Base-by-base conservation (phyloP, 2,113 vertebrate species). In the Triplophysa dalaica region DNA sequence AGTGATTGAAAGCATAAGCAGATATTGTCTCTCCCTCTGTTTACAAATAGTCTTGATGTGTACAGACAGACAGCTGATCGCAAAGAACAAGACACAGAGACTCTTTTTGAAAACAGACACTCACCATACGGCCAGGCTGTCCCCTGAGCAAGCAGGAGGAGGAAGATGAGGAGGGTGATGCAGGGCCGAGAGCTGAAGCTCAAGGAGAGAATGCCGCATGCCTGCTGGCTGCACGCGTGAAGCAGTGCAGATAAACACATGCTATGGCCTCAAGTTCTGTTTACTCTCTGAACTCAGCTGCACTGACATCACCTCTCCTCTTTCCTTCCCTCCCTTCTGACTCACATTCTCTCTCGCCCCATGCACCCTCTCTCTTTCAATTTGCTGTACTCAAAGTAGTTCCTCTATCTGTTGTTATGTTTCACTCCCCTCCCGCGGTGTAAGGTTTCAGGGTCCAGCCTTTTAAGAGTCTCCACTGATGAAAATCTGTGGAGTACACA, bases 281-380 rank as follows among this genome's bases (percentile, higher is more conserved):
- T 94, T 93, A 94, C 92, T 91, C 92, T 93, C 89, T 93, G 91
- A 93, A 87, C 89, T 89, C 91, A 93, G 92, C 91, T 93, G 80
- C 82, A 81, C 86, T 86, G 89, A 93, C 92, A 93, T 93, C 91
- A 93, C 78, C 78, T 74, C 69, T 86, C 54, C 80, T 65, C 56
- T 68, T 56, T 79, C 79, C 62, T 62, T 22, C 76, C 22, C 56
- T 64, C 75, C 41, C 76, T 60, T 14, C 54, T 70, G 64, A 48
- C 75, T 54, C 72, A 41, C 66, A 64, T 56, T 76, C 62, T 58
- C 70, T 77, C 75, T 60, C 60, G 63, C 69, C 50, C 38, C 69
- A 38, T 38, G 33, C 41, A 72, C 19, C 50, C 72, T 84, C 80
- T 81, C 83, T 84, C 68, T 82, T 72, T 79, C 67, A 64, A 77